Conservation (phyloP, 2,888 invertebrate species). For the Drosophila sordidapex region DNA sequence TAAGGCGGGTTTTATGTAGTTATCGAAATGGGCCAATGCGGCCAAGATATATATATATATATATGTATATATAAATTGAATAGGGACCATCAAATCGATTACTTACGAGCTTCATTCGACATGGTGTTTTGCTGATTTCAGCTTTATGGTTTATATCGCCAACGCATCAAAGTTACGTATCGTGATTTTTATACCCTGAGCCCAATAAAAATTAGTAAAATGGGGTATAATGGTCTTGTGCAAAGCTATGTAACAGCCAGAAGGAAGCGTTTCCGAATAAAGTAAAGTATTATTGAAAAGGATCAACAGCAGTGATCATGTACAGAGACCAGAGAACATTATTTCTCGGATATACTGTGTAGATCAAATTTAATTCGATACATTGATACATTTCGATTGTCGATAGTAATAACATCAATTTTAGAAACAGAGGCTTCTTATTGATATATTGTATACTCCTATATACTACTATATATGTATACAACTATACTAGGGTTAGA, state of each 20-base stretch:
- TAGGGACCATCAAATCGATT: slow-evolving; percentile 49
- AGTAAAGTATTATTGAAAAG: too few relatives aligned
- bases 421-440: neutral
- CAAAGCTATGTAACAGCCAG: neutral
- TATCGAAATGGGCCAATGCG: slow-evolving; percentile 61
- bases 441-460: neutral
- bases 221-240: neutral
- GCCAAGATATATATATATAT: slow-evolving; percentile 37
- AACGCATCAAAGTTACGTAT: slow-evolving; percentile 22
- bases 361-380: neutral
- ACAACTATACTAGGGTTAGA: too few relatives aligned
- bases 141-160: slow-evolving; percentile 32
- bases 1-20: slow-evolving; percentile 52
- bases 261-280: neutral
- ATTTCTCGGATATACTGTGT: neutral
- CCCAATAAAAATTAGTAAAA: neutral
- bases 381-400: neutral
- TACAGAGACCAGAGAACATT: neutral
- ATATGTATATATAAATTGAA: slow-evolving; percentile 25
- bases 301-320: neutral
- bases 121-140: slow-evolving; percentile 14
- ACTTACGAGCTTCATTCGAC: slow-evolving; percentile 32
- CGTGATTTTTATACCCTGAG: slow-evolving; percentile 10
- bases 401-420: neutral
- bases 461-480: too few relatives aligned